Conservation (phyloP, 2,113 vertebrate genomes). For the Callipepla californica region DNA sequence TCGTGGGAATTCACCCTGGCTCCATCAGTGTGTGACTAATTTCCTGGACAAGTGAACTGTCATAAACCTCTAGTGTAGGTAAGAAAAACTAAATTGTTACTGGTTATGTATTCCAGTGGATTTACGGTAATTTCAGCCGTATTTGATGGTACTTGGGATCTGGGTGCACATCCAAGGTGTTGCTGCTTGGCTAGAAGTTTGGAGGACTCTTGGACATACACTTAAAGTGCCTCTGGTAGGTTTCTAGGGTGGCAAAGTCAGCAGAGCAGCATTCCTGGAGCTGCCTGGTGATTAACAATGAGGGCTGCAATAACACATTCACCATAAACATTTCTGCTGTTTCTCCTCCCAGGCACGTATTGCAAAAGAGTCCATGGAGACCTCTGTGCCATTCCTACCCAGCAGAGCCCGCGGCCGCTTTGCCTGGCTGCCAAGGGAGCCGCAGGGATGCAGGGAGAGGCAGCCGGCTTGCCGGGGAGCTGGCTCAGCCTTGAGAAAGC, state of each 20-base stretch:
- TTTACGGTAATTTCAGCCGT: background rate
- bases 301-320: background rate
- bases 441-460: background rate
- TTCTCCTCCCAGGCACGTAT: background rate
- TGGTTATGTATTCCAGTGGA: background rate
- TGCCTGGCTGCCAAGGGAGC: background rate
- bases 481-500: conserved; percentile 5
- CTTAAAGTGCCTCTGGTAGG: background rate
- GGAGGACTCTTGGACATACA: background rate
- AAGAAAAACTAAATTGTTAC: background rate
- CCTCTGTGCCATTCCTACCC: background rate
- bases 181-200: background rate
- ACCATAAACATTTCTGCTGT: background rate
- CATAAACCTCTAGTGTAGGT: background rate
- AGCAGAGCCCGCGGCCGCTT: background rate
- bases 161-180: background rate
- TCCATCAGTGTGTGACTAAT: background rate
- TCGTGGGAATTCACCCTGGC: background rate
- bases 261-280: conserved; percentile 30
- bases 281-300: background rate
- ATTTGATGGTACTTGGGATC: background rate
- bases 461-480: background rate
- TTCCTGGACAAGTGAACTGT: background rate
- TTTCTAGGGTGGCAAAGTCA: background rate
- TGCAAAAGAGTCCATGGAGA: background rate